phyloP scores from a whole-genome alignment of 2,113 vertebrate species.

The Nesoenas mayeri region DNA sequence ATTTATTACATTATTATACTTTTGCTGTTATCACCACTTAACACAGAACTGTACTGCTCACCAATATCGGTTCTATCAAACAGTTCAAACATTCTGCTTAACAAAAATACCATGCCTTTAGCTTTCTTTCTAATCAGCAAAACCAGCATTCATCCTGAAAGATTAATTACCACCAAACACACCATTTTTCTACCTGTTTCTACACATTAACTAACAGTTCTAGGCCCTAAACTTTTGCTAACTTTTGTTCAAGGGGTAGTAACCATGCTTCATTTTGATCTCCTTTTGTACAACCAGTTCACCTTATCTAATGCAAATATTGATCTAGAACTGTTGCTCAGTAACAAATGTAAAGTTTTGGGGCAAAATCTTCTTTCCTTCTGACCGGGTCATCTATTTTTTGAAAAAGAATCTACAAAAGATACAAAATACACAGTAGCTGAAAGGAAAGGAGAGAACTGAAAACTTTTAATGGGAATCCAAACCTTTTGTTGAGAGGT shows the following conservation, averaged over 20 bases:
- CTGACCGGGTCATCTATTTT: slow-evolving; percentile 44
- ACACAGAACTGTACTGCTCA: neutral
- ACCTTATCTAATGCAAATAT: slow-evolving; percentile 49
- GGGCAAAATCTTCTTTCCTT: slow-evolving; percentile 21
- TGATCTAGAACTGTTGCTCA: neutral
- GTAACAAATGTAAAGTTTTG: slow-evolving; percentile 33
- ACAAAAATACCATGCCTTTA: neutral
- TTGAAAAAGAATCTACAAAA: slow-evolving; percentile 50
- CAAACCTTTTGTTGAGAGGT: slow-evolving; percentile 59
- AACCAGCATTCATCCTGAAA: neutral
- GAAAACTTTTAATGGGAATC: slow-evolving; percentile 69
- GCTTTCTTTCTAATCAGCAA: neutral
- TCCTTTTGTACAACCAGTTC: neutral
- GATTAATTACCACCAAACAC: neutral
- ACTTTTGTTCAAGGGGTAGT: neutral
- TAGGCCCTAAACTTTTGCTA: neutral
- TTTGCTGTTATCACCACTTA: neutral
- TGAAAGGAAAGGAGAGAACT: slow-evolving; percentile 50
- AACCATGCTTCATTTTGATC: neutral
- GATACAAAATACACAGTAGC: slow-evolving; percentile 5
- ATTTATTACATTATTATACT: neutral
- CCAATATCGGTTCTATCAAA: neutral
- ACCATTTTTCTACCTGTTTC: neutral
- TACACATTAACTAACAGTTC: neutral
- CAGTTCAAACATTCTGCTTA: neutral